Conservation (phyloP, 1,140 invertebrate species). For the Heterodera schachtii region DNA sequence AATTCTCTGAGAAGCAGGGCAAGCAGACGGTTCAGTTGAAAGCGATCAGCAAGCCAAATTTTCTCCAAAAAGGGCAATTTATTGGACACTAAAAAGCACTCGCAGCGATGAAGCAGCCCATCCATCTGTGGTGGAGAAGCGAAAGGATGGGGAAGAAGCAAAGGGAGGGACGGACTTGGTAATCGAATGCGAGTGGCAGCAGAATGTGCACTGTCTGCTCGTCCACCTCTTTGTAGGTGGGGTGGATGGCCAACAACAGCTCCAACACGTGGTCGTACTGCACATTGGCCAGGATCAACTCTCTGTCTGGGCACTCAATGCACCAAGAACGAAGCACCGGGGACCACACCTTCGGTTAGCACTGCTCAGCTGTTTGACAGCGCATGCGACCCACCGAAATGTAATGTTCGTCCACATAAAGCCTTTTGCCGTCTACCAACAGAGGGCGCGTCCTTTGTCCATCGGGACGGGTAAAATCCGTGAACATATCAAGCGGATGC, state of each 20-base stretch:
- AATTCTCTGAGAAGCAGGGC: slow-evolving; percentile 61
- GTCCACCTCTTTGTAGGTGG: slow-evolving; percentile 65
- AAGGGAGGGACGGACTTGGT: slow-evolving; percentile 48
- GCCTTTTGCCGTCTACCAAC: slow-evolving; percentile 62
- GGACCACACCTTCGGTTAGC: slow-evolving; percentile 13
- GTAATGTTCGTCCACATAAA: slow-evolving; percentile 65
- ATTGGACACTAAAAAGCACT: slow-evolving; percentile 63
- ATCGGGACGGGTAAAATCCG: slow-evolving; percentile 64
- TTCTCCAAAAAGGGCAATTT: slow-evolving; percentile 65
- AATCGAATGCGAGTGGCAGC: slow-evolving; percentile 63
- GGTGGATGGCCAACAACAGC: slow-evolving; percentile 61
- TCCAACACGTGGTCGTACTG: slow-evolving; percentile 65
- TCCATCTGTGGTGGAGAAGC: slow-evolving; percentile 55
- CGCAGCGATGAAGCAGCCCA: slow-evolving; percentile 63
- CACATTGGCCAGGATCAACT: slow-evolving; percentile 64
- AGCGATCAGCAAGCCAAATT: slow-evolving; percentile 63
- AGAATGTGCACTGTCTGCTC: slow-evolving; percentile 64
- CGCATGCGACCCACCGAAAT: slow-evolving; percentile 47
- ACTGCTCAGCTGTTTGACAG: neutral
- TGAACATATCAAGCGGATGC: slow-evolving; percentile 53
- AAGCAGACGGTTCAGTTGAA: slow-evolving; percentile 63
- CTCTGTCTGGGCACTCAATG: slow-evolving; percentile 63
- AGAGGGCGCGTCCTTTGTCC: slow-evolving; percentile 59
- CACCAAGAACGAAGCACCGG: slow-evolving; percentile 59
- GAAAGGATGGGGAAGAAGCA: neutral